Conservation (phyloP, 2,888 invertebrate genomes). For the Heliconius cydno region DNA sequence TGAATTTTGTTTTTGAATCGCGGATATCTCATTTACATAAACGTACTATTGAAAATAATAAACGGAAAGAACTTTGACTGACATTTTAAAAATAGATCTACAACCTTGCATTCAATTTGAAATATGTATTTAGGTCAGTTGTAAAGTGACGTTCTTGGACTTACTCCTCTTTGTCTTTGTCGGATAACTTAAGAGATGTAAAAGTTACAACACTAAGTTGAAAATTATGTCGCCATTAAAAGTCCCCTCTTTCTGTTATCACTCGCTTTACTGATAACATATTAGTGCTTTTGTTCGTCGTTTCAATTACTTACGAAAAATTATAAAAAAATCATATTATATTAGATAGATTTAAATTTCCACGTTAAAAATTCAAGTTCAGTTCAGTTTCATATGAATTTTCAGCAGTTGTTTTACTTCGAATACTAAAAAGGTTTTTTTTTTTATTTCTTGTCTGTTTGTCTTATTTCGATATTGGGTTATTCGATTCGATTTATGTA, state of each 20-base stretch:
- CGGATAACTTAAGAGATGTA: conserved; percentile 15
- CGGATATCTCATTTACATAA: neutral
- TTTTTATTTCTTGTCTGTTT: too few species aligned
- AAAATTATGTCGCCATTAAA: conserved; percentile 22
- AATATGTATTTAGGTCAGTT: conserved; percentile 9
- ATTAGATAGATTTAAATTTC: too few species aligned
- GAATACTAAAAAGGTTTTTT: too few species aligned
- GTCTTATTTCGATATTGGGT: too few species aligned
- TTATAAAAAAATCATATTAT: too few species aligned
- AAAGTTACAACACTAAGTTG: conserved; percentile 7
- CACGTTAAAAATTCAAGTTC: too few species aligned
- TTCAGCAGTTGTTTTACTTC: too few species aligned
- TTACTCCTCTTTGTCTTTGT: neutral
- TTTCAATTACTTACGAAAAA: neutral
- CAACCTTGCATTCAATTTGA: neutral
- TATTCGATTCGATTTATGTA: too few species aligned
- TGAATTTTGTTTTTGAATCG: too few species aligned
- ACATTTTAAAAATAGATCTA: neutral
- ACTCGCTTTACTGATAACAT: conserved; percentile 7
- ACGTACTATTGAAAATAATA: neutral
- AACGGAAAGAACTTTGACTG: neutral
- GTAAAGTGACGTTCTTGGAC: neutral
- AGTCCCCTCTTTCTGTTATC: conserved; percentile 18
- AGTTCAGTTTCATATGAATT: too few species aligned
- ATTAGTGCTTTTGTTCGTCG: neutral